Evolutionary conservation across 2,797 vertebrate species (phyloP), one percentile per base, ranked within the genome.

Genomic region (Rhinella marina): DNA sequence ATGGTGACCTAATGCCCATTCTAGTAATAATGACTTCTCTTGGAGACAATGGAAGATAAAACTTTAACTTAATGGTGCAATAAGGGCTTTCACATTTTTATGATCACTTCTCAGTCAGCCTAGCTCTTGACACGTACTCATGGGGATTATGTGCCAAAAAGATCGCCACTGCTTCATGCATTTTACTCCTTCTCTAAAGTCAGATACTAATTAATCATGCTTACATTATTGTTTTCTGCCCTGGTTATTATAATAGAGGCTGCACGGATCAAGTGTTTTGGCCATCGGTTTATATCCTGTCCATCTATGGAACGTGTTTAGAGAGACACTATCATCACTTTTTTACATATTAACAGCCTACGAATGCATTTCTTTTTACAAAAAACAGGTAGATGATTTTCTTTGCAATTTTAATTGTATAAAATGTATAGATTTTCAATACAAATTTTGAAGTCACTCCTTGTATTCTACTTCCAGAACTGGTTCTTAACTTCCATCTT

Each of bases 41-140:
- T 72, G 72, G 73, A 89, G 84, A 89, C 84, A 89, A 82, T 86
- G 75, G 88, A 79, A 83, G 84, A 86, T 89, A 83, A 86, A 89
- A 86, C 80, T 86, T 83, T 86, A 89, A 89, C 88, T 86, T 86
- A 89, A 89, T 89, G 88, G 88, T 89, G 88, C 80, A 89, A 78
- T 78, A 89, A 86, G 84, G 88, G 72, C 57, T 81, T 86, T 86
- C 79, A 70, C 70, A 89, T 88, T 88, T 85, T 88, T 88, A 85
- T 88, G 87, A 88, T 85, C 82, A 81, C 82, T 84, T 81, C 82
- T 85, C 64, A 88, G 82, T 50, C 87, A 88, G 87, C 77, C 77
- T 75, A 81, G 87, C 79, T 86, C 86, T 76, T 82, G 79, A 86
- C 84, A 77, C 56, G n/a, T 68, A 86, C 84, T 75, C 84, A 82